Conservation (phyloP, 2,888 invertebrate genomes). For the Andrena bucephala region DNA sequence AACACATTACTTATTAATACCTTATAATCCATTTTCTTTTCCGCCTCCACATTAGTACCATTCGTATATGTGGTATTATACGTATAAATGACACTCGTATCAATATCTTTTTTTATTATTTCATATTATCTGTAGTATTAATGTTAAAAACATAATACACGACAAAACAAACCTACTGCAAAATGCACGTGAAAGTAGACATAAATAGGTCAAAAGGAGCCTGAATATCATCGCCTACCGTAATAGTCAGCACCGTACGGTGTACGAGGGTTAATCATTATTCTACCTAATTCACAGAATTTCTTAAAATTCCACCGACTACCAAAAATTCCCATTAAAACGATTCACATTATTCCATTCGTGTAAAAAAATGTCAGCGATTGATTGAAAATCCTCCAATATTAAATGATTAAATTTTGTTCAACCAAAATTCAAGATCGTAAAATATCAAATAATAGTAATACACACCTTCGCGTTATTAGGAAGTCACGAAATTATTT, state of each 20-base stretch:
- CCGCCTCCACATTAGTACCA: neutral
- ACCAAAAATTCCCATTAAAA: constrained; percentile 28
- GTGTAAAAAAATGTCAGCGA: constrained; percentile 30
- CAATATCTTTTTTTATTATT: neutral
- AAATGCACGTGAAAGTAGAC: neutral
- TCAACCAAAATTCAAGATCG: constrained; percentile 34
- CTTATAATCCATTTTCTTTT: neutral
- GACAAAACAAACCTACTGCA: neutral
- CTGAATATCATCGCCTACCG: neutral
- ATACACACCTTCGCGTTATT: constrained; percentile 51
- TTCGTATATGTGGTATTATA: neutral
- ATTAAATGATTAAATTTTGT: constrained; percentile 40
- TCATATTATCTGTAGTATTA: neutral
- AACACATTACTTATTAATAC: neutral
- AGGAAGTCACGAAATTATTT: constrained; percentile 40
- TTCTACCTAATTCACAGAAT: constrained; percentile 41
- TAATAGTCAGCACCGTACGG: neutral
- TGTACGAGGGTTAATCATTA: constrained; percentile 25
- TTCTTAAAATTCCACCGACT: constrained; percentile 16
- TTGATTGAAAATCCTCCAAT: constrained; percentile 36
- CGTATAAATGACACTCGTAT: no score
- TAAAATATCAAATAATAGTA: constrained; percentile 35
- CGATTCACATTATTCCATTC: constrained; percentile 28
- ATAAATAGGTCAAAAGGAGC: neutral
- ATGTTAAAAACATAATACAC: neutral